Base-by-base conservation (phyloP, 2,888 invertebrate genomes). In the Drosophila subsilvestris region DNA sequence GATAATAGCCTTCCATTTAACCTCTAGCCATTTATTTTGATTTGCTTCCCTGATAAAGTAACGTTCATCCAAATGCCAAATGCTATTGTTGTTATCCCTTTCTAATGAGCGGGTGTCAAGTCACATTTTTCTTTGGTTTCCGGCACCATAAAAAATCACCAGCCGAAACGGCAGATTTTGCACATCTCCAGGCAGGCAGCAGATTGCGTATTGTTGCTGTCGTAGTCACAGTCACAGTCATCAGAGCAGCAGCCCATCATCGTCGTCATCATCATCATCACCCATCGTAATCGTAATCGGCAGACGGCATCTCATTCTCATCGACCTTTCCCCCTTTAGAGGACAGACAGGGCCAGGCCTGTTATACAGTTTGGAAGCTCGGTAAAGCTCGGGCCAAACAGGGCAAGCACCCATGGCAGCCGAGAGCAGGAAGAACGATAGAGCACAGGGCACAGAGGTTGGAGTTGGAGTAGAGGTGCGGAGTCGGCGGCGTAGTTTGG, bases 211-310 rank as follows among this genome's bases (percentile, higher is more conserved):
- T 57, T 63, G 65, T 55, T 56, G 74, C 50, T 49, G 63, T 65
- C 58, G 56, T 65, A 56, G 63, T 53, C 48, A 50, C 57, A 57
- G 74, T 71, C 57, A 63, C 74, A 56, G 66, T 54, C 53, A 44
- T 58, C 53, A 22, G 48, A 78, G 49, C 70, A 37, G 37, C 14
- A 37, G 53, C 53, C 68, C 68, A 63, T 61, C 70, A 60, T 80
- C 68, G 62, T 74, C 78, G 59, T 10, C 29, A 61, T 68, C 51
- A 68, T 60, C 58, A 63, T 22, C 77, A 49, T 54, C 49, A 50
- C 53, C 71, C 74, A 65, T 42, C 53, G 57, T 74, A 73, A 65
- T 42, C 53, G 57, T 74, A 73, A 65, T 71, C 71, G 71, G 42
- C 71, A 74, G 71, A 65, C 71, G 65, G 53, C 66, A 65, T 57